A percentile compares a stretch with the other conserved stretches of the same genome.
Evolutionary conservation across 2,797 vertebrate genomes (phyloP).

Genomic region (Gallinago stenura): DNA sequence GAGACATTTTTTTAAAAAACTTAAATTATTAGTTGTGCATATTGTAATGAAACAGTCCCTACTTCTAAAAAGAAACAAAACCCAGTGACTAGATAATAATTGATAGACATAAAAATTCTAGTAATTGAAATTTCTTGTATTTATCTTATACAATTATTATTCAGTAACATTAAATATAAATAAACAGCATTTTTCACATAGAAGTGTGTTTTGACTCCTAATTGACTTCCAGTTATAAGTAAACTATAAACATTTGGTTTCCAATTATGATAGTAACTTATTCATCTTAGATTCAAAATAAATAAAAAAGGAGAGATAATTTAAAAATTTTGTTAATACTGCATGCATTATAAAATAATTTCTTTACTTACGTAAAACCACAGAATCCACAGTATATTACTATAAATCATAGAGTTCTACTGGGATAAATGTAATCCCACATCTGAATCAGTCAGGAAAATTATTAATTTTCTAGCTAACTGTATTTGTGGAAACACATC

Average conservation of each 20-base stretch:
- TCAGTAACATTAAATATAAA: not conserved
- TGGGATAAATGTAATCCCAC: not conserved
- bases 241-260: not conserved
- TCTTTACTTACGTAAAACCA: not conserved
- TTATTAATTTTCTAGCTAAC: not conserved
- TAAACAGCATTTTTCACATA: not conserved
- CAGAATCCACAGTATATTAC: not conserved
- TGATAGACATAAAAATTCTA: not conserved
- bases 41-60: not conserved
- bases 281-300: not conserved
- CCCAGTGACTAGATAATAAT: not conserved
- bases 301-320: not conserved
- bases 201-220: not conserved
- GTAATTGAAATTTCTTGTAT: not conserved
- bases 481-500: not conserved
- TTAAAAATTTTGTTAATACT: not conserved
- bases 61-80: not conserved
- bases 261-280: not conserved
- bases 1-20: not conserved
- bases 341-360: not conserved
- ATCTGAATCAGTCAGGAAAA: not conserved
- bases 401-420: not conserved
- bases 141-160: not conserved
- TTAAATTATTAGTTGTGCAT: not conserved
- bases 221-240: not conserved